Base-by-base conservation (phyloP, 2,113 vertebrate genomes). In the Mustela lutreola region DNA sequence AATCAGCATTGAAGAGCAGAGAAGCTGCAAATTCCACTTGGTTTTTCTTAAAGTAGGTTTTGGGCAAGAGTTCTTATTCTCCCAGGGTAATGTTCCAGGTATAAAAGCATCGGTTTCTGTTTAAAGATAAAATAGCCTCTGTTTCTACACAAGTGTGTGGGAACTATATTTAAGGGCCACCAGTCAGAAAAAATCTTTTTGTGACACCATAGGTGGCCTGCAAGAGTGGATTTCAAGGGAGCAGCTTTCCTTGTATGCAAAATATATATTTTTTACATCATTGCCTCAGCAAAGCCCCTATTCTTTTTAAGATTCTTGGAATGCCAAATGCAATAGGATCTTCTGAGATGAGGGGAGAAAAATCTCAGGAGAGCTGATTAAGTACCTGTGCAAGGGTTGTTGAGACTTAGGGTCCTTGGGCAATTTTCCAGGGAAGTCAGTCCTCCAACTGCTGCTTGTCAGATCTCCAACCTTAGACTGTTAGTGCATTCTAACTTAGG, bases 381-480 rank as follows among this genome's bases (percentile, higher is more conserved):
- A 93, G 48, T 42, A 50, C 87, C 75, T 21, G 4, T 60, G 75
- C 19, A 92, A 56, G 42, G 26, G 11, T 14, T 45, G 11, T 86
- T 67, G 48, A 96, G 56, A 65, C 48, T 22, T 22, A 84, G 33
- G 9, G 63, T 86, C 79, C 62, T 75, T 85, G 86, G 91, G 71
- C 89, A 65, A 70, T 92, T 89, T 78, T 62, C 78, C 53, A 56
- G 78, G 33, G 65, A 95, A 93, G 42, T n/a, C 71, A 78, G 53
- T 85, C 50, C 33, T 73, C 60, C 5, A n/a, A 56, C 53, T 83
- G 42, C 70, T 67, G 15, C 67, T 86, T 75, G 14, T 81, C 63
- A 92, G 65, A 73, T 88, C 89, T 94, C 84, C 95, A 91, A 82
- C 86, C 84, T 93, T 53, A 92, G 11, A 81, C 28, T 78, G 45